Percentiles rank a stretch among this genome's conserved stretches.
phyloP scores from a whole-genome alignment of 2,797 vertebrate genomes.

The Dryobates pubescens region DNA sequence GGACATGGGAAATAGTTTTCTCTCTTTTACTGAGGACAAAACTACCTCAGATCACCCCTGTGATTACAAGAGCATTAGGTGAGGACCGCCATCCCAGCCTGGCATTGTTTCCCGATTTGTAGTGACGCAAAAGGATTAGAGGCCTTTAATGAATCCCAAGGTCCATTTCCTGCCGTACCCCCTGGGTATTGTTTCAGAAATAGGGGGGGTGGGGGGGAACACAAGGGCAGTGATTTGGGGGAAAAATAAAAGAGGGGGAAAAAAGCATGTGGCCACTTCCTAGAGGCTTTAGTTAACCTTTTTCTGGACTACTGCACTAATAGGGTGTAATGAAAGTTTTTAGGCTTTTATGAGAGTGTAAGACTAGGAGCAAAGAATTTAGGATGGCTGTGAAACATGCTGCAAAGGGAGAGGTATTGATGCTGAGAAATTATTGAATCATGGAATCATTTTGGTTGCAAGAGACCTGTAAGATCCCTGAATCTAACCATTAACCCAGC shows the following conservation, averaged over 20 bases:
- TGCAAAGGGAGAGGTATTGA: not conserved
- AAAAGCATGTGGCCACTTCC: not conserved
- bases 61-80: not conserved
- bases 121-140: conserved; percentile 25
- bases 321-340: accelerated
- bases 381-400: not conserved
- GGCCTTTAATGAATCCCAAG: not conserved
- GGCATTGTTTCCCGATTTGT: not conserved
- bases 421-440: not conserved
- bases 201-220: accelerated
- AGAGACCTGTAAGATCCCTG: too few relatives aligned
- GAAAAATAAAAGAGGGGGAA: not conserved
- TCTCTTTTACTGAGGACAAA: not conserved
- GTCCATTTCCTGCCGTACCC: not conserved
- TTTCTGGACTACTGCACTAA: not conserved
- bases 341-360: not conserved
- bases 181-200: conserved; percentile 17
- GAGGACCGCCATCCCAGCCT: not conserved
- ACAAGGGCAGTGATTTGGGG: not conserved
- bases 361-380: not conserved
- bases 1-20: conserved; percentile 46
- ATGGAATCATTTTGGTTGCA: too few relatives aligned
- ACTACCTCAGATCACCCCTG: not conserved
- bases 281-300: not conserved
- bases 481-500: too few relatives aligned